Evolutionary conservation across 2,888 invertebrate genomes (phyloP).

Genomic region (Amblyteles armatorius): DNA sequence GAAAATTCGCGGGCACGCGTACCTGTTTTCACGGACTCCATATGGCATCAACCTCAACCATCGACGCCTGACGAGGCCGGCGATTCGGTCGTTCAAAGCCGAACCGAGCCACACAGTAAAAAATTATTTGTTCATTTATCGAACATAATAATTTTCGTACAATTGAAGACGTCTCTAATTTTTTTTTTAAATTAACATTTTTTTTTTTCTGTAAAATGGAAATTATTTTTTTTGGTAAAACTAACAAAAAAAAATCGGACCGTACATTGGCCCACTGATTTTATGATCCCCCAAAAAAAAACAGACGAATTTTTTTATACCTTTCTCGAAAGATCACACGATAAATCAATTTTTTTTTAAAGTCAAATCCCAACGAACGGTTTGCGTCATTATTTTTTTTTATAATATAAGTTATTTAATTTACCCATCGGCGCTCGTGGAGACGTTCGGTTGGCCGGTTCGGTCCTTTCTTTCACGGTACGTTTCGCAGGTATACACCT

Average conservation of each 20-base stretch:
- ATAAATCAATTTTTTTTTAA: background rate
- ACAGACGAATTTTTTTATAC: no score
- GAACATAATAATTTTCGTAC: no score
- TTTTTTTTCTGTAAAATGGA: no score
- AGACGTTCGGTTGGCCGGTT: background rate
- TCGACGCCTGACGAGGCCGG: background rate
- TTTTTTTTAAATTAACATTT: no score
- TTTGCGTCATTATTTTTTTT: background rate
- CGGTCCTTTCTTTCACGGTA: slow-evolving; percentile 2
- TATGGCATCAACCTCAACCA: slow-evolving; percentile 17
- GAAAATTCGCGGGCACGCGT: slow-evolving; percentile 65
- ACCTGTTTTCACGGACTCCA: slow-evolving; percentile 28
- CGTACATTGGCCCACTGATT: no score
- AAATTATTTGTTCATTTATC: background rate
- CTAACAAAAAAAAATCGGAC: no score
- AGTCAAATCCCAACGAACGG: background rate
- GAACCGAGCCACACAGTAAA: background rate
- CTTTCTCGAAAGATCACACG: no score
- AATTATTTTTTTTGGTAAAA: no score
- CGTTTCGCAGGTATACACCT: slow-evolving; percentile 8
- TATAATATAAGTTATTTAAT: background rate
- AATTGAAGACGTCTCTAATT: no score
- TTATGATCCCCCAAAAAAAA: no score
- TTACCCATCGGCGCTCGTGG: background rate
- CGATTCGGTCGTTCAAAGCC: slow-evolving; percentile 8